A percentile compares a stretch with the other conserved stretches of the same genome.
Conservation (phyloP, 2,888 invertebrate species). For the Ochropleura leucogaster region DNA sequence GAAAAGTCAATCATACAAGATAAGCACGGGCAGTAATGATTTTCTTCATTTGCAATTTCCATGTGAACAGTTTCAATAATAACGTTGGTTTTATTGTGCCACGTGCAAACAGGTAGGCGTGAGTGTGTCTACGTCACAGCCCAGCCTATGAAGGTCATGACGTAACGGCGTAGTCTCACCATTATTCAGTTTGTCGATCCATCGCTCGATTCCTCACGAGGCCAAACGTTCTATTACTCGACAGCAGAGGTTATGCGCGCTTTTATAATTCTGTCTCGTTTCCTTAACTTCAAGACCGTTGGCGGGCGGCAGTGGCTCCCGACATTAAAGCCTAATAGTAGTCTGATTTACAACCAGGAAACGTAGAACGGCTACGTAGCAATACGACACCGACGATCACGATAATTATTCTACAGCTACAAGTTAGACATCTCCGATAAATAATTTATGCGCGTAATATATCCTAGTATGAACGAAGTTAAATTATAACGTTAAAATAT, state of each 20-base stretch:
- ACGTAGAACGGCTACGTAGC: conserved; percentile 59
- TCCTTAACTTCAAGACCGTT: conserved; percentile 74
- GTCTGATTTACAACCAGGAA: conserved; percentile 76
- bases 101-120: conserved; percentile 85
- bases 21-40: conserved; percentile 30
- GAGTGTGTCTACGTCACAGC: conserved; percentile 83
- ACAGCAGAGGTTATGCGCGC: conserved; percentile 77
- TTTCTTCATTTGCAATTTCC: conserved; percentile 60
- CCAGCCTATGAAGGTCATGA: conserved; percentile 86
- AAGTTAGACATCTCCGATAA: conserved; percentile 62
- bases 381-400: conserved; percentile 63
- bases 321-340: conserved; percentile 68
- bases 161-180: conserved; percentile 84
- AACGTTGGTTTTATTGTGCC: conserved; percentile 77
- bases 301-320: conserved; percentile 67
- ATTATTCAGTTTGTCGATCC: conserved; percentile 84
- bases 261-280: conserved; percentile 77
- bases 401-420: conserved; percentile 69
- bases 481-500: conserved; percentile 53
- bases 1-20: background rate
- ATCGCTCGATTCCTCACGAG: conserved; percentile 83
- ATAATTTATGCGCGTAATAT: conserved; percentile 7
- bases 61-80: conserved; percentile 70
- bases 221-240: conserved; percentile 82
- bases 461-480: conserved; percentile 28